These are phyloP conservation scores for Brienomyrus longianalis DNA, from an alignment of 2,113 vertebrate genomes.

Conservation along the genomic window DNA sequence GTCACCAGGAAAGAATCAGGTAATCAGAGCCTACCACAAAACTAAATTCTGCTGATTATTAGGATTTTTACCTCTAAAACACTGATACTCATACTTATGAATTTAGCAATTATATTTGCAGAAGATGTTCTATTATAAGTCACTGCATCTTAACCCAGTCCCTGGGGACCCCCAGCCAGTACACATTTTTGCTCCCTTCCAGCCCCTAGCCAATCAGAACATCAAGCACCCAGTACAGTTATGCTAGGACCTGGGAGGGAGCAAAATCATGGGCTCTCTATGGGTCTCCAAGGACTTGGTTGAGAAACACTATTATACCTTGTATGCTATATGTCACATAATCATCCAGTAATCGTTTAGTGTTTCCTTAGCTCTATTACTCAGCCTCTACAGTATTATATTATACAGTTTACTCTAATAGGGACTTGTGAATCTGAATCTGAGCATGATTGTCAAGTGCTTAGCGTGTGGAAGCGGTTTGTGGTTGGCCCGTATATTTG, in stretches of 20 bases:
- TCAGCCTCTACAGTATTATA: background rate
- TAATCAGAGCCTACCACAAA: background rate
- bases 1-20: background rate
- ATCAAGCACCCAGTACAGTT: background rate
- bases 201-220: background rate
- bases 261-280: background rate
- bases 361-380: background rate
- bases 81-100: background rate
- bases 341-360: background rate
- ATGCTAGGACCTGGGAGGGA: background rate
- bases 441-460: background rate
- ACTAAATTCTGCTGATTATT: background rate
- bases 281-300: background rate
- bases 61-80: background rate
- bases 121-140: background rate
- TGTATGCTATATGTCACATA: background rate
- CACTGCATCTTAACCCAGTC: background rate
- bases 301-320: background rate
- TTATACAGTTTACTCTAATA: background rate
- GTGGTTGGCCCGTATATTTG: background rate
- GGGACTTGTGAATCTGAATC: background rate
- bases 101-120: background rate
- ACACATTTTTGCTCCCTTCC: background rate
- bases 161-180: background rate
- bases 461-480: background rate